Conservation (phyloP, 2,113 vertebrate genomes). For the Elachura formosa region DNA sequence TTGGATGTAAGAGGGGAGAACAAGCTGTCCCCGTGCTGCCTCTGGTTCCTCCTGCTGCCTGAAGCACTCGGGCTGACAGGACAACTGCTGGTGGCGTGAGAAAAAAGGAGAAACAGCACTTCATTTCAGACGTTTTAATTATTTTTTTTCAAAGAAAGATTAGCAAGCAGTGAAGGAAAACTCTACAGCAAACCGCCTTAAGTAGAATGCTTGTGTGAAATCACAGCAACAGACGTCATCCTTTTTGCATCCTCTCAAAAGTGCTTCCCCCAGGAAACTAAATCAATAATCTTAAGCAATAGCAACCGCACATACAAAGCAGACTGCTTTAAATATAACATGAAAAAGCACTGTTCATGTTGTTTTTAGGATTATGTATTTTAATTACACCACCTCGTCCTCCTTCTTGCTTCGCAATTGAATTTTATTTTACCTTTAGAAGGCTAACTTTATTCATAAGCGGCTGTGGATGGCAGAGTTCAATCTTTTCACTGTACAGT, state of each 20-base stretch:
- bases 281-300: slow-evolving; percentile 33
- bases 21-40: accelerated
- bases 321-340: not conserved
- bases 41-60: not conserved
- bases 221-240: not conserved
- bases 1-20: not conserved
- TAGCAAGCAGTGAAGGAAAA: not conserved
- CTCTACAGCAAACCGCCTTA: not conserved
- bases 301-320: not conserved
- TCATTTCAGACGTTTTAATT: not conserved
- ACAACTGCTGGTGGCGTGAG: not conserved
- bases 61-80: not conserved
- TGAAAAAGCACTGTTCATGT: not conserved
- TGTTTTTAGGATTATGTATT: slow-evolving; percentile 30
- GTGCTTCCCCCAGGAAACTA: slow-evolving; percentile 25
- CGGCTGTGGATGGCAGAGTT: not conserved
- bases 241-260: not conserved
- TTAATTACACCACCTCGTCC: slow-evolving; percentile 13
- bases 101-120: not conserved
- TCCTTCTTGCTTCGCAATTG: slow-evolving; percentile 26
- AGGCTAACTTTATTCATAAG: slow-evolving; percentile 16
- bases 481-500: not conserved
- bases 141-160: not conserved
- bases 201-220: not conserved
- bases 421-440: slow-evolving; percentile 34